phyloP scores from a whole-genome alignment of 2,113 vertebrate genomes.

The Todiramphus chloris region DNA sequence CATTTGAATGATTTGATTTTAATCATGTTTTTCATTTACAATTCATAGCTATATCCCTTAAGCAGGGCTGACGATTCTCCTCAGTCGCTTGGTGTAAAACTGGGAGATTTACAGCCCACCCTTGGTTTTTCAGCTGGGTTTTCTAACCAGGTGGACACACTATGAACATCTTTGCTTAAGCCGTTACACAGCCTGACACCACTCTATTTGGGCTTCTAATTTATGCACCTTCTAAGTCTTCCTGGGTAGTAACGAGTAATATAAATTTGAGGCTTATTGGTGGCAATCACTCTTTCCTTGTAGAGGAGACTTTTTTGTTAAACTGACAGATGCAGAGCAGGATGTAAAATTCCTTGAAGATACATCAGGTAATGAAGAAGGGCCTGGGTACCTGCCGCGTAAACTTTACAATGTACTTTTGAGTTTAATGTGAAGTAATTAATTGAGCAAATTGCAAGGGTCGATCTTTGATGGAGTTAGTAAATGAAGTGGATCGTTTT shows the following conservation, averaged over 20 bases:
- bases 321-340: neutral
- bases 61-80: neutral
- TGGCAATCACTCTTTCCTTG: neutral
- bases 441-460: neutral
- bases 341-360: neutral
- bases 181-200: neutral
- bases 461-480: neutral
- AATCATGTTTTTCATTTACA: conserved; percentile 39
- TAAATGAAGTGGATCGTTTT: neutral
- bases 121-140: neutral
- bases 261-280: neutral
- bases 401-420: neutral
- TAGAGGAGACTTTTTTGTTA: neutral
- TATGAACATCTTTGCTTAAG: neutral
- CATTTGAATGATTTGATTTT: conserved; percentile 34
- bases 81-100: neutral
- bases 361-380: neutral
- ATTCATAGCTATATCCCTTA: neutral
- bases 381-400: neutral
- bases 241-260: neutral
- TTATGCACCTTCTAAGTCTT: neutral
- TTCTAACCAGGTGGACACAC: neutral
- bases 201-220: neutral
- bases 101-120: neutral
- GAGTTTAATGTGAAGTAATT: neutral